phyloP scores from a whole-genome alignment of 2,888 invertebrate species.

The Drosophila crucigera region DNA sequence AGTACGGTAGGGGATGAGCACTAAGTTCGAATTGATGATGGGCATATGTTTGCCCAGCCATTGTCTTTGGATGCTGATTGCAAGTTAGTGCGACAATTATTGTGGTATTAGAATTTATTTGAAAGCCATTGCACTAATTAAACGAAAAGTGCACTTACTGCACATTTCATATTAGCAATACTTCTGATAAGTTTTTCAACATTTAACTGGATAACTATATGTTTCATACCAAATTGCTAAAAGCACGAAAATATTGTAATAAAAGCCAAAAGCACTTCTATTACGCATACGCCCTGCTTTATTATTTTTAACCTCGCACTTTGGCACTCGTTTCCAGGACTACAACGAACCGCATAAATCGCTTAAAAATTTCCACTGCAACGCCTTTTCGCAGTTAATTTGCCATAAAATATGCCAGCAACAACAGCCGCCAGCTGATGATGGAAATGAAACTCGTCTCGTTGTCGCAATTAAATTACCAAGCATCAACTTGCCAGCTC shows the following conservation, averaged over 20 bases:
- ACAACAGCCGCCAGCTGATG: conserved; percentile 47
- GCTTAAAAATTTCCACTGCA: conserved; percentile 60
- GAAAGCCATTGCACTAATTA: conserved; percentile 60
- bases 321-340: conserved; percentile 9
- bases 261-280: conserved; percentile 20
- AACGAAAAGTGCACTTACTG: conserved; percentile 44
- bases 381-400: conserved; percentile 73
- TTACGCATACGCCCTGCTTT: conserved; percentile 37
- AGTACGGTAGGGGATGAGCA: conserved; percentile 12
- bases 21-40: conserved; percentile 39
- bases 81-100: conserved; percentile 76
- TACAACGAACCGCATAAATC: conserved; percentile 30
- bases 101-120: conserved; percentile 66
- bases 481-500: conserved; percentile 33
- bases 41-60: conserved; percentile 59
- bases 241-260: neutral
- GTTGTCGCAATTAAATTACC: conserved; percentile 74
- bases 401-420: conserved; percentile 70
- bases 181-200: neutral
- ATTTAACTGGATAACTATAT: neutral
- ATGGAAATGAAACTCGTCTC: conserved; percentile 51
- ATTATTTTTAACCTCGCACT: conserved; percentile 11
- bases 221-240: neutral
- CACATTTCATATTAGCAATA: conserved; percentile 1
- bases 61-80: conserved; percentile 60